These are phyloP conservation scores for Argyresthia albistria DNA, from an alignment of 2,888 invertebrate genomes.

Conservation along the genomic window DNA sequence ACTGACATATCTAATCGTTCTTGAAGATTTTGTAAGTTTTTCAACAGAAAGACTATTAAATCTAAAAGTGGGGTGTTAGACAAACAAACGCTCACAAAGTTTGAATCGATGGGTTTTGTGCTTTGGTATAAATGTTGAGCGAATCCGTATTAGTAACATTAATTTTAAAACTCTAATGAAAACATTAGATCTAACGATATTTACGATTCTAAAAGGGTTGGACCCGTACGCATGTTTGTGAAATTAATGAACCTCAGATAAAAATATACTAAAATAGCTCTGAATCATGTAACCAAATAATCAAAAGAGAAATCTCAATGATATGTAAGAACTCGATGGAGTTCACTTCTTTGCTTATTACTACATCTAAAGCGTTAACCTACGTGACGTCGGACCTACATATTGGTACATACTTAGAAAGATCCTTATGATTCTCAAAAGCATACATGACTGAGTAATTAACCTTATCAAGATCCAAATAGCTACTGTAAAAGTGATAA, in stretches of 20 bases:
- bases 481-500: background rate
- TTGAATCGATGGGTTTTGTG: conserved; percentile 71
- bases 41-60: conserved; percentile 68
- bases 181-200: conserved; percentile 55
- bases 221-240: conserved; percentile 68
- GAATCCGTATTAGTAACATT: conserved; percentile 60
- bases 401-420: conserved; percentile 47
- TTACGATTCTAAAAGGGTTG: conserved; percentile 67
- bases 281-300: conserved; percentile 41
- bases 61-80: conserved; percentile 53
- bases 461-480: background rate
- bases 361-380: conserved; percentile 66
- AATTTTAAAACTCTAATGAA: conserved; percentile 64
- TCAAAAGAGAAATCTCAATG: conserved; percentile 70
- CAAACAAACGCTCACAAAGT: conserved; percentile 51
- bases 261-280: conserved; percentile 40
- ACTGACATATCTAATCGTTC: conserved; percentile 28
- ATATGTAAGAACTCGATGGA: conserved; percentile 68
- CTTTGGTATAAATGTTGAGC: conserved; percentile 73
- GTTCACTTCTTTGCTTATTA: conserved; percentile 55
- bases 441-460: background rate
- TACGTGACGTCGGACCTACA: conserved; percentile 22
- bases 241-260: conserved; percentile 42
- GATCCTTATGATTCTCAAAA: conserved; percentile 28
- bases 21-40: conserved; percentile 65